Percentiles rank a stretch among this genome's conserved stretches.
Evolutionary conservation across 2,888 invertebrate genomes (phyloP).

Genomic region (Drosophila conformis): DNA sequence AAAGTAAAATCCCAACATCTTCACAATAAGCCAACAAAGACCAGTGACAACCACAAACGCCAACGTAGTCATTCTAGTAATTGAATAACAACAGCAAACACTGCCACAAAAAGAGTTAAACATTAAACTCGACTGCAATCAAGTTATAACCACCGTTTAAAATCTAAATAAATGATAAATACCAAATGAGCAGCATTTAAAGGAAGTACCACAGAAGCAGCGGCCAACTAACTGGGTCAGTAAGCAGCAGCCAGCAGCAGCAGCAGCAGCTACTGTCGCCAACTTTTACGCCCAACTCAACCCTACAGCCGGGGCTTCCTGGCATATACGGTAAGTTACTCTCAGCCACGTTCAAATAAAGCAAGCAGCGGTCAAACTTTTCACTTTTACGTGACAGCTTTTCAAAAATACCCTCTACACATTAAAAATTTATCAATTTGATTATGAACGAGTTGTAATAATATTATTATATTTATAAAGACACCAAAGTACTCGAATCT

Average conservation of each 20-base stretch:
- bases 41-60: not conserved
- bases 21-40: constrained; percentile 4
- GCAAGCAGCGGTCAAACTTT: constrained; percentile 26
- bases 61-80: constrained; percentile 4
- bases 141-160: constrained; percentile 42
- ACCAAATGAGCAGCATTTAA: constrained; percentile 52
- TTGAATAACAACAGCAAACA: constrained; percentile 31
- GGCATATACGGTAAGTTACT: constrained; percentile 53
- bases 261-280: constrained; percentile 45
- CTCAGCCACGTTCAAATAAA: not conserved
- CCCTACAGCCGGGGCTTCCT: constrained; percentile 29
- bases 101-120: constrained; percentile 42
- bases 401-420: not conserved
- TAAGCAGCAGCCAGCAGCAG: constrained; percentile 30
- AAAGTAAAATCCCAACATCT: constrained; percentile 39
- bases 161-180: constrained; percentile 28
- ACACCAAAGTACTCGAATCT: not conserved
- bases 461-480: not conserved
- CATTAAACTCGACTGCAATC: constrained; percentile 29
- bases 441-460: not conserved
- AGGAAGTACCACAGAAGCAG: constrained; percentile 11
- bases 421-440: not conserved
- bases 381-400: constrained; percentile 14
- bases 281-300: constrained; percentile 32
- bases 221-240: constrained; percentile 56